Base-by-base conservation (phyloP, 2,113 vertebrate genomes). In the Heterotis niloticus region DNA sequence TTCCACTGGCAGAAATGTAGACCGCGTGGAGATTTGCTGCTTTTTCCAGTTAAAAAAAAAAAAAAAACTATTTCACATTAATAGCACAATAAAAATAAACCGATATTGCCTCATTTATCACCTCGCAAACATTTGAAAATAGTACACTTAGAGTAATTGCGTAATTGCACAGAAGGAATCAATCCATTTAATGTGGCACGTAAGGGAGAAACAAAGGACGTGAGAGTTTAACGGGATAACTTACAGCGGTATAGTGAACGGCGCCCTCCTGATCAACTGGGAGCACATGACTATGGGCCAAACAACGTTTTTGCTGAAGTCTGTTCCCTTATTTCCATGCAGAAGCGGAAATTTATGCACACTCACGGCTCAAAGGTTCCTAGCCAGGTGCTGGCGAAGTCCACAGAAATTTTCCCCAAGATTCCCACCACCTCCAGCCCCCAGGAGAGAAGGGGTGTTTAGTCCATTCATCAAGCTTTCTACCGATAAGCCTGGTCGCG, bases 401-500 rank as follows among this genome's bases (percentile, higher is more conserved):
- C 70, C 34, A 28, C 23, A 34, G 18, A 70, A 65, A 34, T 13
- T 66, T 57, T n/a, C 70, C 54, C 71, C 44, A 23, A 20, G 24
- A 23, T 11, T 62, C 20, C 24, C 24, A 16, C n/a, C 28, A 65
- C 76, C 69, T 10, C 56, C 66, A 29, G 57, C 12, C 4, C 23
- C 5, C 24, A 66, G 13, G 11, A 24, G n/a, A 28, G 59, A 51
- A 28, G 60, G 52, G 34, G 29, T 76, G 81, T 82, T 82, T 87
- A 87, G 88, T 83, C 87, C 76, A 77, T 65, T 78, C 78, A 51
- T 80, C 78, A 77, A 84, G 73, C 80, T 72, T 76, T 64, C 82
- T 71, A 80, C 83, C 91, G 89, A 92, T 82, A 89, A 81, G 76
- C 54, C 17, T 57, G 76, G 64, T 56, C 51, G 18, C 18, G 29